Percentiles rank a stretch among this genome's conserved stretches.
These are phyloP conservation scores for Amazona finschi DNA, from an alignment of 2,797 vertebrate species.

Conservation along the genomic window DNA sequence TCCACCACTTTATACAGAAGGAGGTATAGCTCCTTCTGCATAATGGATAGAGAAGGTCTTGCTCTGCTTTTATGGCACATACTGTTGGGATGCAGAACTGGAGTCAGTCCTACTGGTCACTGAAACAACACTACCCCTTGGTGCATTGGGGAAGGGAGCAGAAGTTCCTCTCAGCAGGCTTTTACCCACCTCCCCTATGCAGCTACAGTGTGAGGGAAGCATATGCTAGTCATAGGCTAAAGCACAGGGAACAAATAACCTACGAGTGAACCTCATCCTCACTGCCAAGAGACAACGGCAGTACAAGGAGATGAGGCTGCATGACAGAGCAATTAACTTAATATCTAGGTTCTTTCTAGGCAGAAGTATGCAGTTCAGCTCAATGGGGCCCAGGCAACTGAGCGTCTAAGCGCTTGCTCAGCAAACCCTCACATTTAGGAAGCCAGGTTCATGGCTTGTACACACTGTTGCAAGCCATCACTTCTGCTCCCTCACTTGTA, in stretches of 20 bases:
- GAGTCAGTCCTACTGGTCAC: neutral
- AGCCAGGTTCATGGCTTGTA: neutral
- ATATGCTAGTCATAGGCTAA: neutral
- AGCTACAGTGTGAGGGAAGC: neutral
- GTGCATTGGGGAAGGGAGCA: neutral
- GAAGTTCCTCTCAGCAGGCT: neutral
- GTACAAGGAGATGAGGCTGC: neutral
- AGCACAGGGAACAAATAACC: conserved; percentile 34
- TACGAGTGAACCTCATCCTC: neutral
- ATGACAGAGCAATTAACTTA: neutral
- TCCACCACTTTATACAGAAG: neutral
- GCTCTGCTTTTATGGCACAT: neutral
- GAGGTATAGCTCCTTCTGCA: neutral
- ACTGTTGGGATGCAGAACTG: neutral
- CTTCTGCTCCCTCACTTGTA: neutral
- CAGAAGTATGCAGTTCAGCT: neutral
- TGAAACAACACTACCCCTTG: neutral
- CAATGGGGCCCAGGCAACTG: neutral
- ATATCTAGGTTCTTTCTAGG: neutral
- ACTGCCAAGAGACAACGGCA: neutral
- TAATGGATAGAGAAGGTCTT: neutral
- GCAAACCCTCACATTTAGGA: neutral
- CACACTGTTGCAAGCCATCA: neutral
- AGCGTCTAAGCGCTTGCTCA: neutral
- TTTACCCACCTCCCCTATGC: neutral